These are phyloP conservation scores for Pyrocephalus nanus DNA, from an alignment of 2,797 vertebrate species.

Conservation along the genomic window DNA sequence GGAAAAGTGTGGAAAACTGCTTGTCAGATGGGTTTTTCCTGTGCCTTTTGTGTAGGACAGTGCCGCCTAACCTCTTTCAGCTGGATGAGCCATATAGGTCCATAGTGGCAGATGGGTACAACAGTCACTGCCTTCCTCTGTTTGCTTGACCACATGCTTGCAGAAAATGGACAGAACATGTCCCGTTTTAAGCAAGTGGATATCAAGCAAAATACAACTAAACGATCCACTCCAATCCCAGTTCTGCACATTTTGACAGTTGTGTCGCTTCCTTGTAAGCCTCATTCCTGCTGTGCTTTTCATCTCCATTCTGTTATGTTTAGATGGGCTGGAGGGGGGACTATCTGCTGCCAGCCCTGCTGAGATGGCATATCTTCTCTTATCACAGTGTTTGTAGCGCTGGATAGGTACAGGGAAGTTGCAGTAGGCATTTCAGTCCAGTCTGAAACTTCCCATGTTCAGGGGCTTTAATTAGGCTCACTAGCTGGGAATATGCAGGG, in stretches of 20 bases:
- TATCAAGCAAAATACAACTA: neutral
- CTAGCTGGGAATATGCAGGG: neutral
- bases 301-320: neutral
- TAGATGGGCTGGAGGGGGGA: neutral
- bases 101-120: neutral
- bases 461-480: conserved; percentile 29
- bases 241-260: neutral
- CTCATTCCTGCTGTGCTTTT: neutral
- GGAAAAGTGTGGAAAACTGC: neutral
- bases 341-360: neutral
- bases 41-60: neutral
- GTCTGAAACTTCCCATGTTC: neutral
- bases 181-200: neutral
- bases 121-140: neutral
- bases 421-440: neutral
- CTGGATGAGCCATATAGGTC: accelerated
- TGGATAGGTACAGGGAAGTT: neutral
- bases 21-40: neutral
- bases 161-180: neutral
- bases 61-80: neutral
- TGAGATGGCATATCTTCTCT: neutral
- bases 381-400: neutral
- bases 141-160: neutral
- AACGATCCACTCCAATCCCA: neutral
- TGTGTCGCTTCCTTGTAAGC: neutral